Evolutionary conservation across 1,140 invertebrate species (phyloP).

Genomic region (Spodoptera litura): DNA sequence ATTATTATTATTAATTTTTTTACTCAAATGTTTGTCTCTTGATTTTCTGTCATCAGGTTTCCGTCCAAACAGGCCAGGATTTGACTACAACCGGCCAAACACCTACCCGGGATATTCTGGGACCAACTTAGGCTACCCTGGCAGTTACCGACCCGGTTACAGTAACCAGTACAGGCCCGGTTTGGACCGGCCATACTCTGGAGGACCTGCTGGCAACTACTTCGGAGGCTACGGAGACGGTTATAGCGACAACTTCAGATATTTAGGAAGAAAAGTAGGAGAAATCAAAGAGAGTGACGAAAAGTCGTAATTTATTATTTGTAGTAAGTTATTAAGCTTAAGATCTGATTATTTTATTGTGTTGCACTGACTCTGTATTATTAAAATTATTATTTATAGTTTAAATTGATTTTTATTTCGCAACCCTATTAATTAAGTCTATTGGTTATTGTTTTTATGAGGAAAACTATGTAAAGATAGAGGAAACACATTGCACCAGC

Average conservation of each 20-base stretch:
- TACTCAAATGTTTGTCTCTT: too few relatives aligned
- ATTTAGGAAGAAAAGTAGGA: slow-evolving; percentile 62
- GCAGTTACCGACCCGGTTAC: slow-evolving; percentile 61
- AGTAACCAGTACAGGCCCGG: slow-evolving; percentile 59
- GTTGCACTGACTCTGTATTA: slow-evolving; percentile 41
- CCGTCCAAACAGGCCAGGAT: slow-evolving; percentile 68
- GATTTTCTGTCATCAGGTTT: slow-evolving; percentile 60
- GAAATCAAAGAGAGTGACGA: slow-evolving; percentile 63
- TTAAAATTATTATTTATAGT: slow-evolving; percentile 22
- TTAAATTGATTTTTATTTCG: background rate
- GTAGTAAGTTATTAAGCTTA: slow-evolving; percentile 7
- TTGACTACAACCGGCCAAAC: slow-evolving; percentile 57
- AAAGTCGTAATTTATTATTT: slow-evolving; percentile 34
- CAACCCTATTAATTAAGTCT: background rate
- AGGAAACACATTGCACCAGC: too few relatives aligned
- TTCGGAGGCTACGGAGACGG: slow-evolving; percentile 68
- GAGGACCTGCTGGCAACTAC: slow-evolving; percentile 61
- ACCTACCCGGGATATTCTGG: slow-evolving; percentile 52
- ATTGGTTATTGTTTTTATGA: too few relatives aligned
- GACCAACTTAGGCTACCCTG: slow-evolving; percentile 46
- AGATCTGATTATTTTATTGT: slow-evolving; percentile 37
- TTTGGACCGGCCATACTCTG: slow-evolving; percentile 61
- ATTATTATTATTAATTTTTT: too few relatives aligned
- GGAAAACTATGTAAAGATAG: too few relatives aligned
- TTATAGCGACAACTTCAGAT: slow-evolving; percentile 67